Conservation (phyloP, 2,888 invertebrate genomes). For the Galerucella pusilla region DNA sequence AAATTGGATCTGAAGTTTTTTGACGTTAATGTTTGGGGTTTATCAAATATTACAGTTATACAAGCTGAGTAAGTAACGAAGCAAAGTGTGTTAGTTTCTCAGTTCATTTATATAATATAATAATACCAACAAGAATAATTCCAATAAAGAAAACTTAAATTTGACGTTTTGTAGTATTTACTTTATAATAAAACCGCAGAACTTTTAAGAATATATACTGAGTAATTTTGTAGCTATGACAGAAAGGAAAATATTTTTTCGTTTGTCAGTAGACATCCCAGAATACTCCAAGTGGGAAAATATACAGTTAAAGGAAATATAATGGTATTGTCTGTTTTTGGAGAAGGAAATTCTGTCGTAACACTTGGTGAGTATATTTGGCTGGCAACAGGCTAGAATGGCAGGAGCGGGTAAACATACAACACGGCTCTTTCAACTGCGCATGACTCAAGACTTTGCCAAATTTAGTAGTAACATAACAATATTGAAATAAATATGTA, state of each 20-base stretch:
- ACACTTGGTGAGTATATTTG: conserved; percentile 36
- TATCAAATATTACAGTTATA: conserved; percentile 31
- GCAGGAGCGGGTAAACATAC: too few species aligned
- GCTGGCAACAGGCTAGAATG: too few species aligned
- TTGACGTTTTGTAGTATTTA: not conserved
- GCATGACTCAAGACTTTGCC: too few species aligned
- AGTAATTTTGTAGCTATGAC: conserved; percentile 37
- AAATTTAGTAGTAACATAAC: too few species aligned
- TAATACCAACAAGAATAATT: too few species aligned
- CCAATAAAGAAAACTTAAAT: too few species aligned
- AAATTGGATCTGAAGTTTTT: conserved; percentile 42
- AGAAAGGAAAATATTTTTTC: conserved; percentile 37
- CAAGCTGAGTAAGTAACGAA: conserved; percentile 40
- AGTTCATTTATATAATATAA: too few species aligned
- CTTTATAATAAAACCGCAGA: too few species aligned
- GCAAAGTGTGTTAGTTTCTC: too few species aligned
- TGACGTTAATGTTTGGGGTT: conserved; percentile 38
- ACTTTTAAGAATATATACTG: not conserved
- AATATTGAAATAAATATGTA: too few species aligned
- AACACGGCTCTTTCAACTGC: too few species aligned
- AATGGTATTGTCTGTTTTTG: conserved; percentile 43
- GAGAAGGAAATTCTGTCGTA: conserved; percentile 40
- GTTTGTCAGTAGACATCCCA: conserved; percentile 35
- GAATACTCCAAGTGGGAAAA: conserved; percentile 33
- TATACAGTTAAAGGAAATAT: conserved; percentile 46